Evolutionary conservation across 2,888 invertebrate genomes (phyloP), one percentile per base, ranked within the genome.

Genomic region (Drosophila yooni): DNA sequence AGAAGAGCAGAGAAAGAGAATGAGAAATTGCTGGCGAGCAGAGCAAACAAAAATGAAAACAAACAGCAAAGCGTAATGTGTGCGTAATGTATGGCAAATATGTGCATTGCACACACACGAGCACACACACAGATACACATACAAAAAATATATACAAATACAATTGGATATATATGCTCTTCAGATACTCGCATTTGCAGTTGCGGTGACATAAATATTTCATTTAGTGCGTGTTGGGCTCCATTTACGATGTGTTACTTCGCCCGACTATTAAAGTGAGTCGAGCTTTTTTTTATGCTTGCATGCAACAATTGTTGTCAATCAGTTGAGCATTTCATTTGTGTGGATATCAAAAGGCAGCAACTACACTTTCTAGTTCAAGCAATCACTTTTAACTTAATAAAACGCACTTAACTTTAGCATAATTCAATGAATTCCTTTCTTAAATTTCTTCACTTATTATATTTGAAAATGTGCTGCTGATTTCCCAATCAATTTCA

Each of bases 81-180:
- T 88, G 85, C 83, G 85, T 86, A 86, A 86, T 89, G 85, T 84
- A 82, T 82, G 74, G 84, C 85, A 85, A 85, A 85, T 87, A 89
- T 85, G 74, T 87, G 73, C 67, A 69, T 53, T 74, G 65, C 70
- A 74, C 64, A 75, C 82, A 76, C 54, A 68, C 31, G 33, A 38
- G 34, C 38, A 57, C 50, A 57, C 54, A 57, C 48, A 56, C 29
- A 50, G 43, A 53, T 33, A 53, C 27, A 59, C 46, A 25, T 25
- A 56, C 6, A 38, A 43, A 27, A 43, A 10, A 36, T 38, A 52
- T 46, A 33, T 31, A 50, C 18, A 50, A 50, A 27, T 56, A 31
- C 3, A 40, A 33, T 18, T 31, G 34, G 29, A 34, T 38, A 33
- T 59, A 31, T 61, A 38, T 53, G 27, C 25, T 40, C 15, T 40